Base-by-base conservation (phyloP, 2,888 invertebrate species). In the Dusona sp. region DNA sequence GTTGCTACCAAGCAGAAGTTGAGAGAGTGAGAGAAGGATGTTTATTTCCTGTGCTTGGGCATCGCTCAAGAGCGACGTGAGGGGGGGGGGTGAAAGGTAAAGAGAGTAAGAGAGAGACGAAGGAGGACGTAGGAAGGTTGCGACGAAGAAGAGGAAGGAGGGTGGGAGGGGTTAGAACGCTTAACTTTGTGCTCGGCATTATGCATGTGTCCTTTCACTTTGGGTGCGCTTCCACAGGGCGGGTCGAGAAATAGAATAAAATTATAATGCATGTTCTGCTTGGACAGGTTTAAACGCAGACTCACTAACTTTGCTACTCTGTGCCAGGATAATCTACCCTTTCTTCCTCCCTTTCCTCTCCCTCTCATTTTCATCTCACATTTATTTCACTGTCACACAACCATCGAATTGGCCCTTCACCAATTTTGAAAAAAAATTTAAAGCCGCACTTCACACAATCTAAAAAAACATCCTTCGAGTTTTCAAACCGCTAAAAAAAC, bases 11-110 rank as follows among this genome's bases (percentile, higher is more conserved):
- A 22, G 57, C 48, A 68, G 42, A 42, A 64, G 38, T 0, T 22
- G 70, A 79, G 74, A 72, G 36, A 67, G 65, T 54, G 79, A 29
- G 29, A 33, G 61, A 45, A 81, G 75, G 48, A 79, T 51, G 65
- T 89, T 88, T 86, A 89, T 87, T 89, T 88, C 8, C 22, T 16
- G 48, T n/a, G 65, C 65, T 65, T 77, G 77, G 65, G 65, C 89
- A 86, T 88, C 80, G 75, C 85, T 88, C 83, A 88, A 78, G 73
- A 90, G 89, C 85, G 79, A 84, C 87, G 82, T 75, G 83, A 79
- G 80, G 19, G 72, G 65, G 65, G 72, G 48, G 61, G 33, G 67
- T 25, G 68, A 72, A 42, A 36, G 48, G 4, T 11, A n/a, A 57
- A 79, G 68, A 77, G 29, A 54, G 19, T 48, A 38, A 19, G 42